Evolutionary conservation across 2,797 vertebrate species (phyloP), one percentile per base, ranked within the genome.

Genomic region (Myoxocephalus aenaeus): DNA sequence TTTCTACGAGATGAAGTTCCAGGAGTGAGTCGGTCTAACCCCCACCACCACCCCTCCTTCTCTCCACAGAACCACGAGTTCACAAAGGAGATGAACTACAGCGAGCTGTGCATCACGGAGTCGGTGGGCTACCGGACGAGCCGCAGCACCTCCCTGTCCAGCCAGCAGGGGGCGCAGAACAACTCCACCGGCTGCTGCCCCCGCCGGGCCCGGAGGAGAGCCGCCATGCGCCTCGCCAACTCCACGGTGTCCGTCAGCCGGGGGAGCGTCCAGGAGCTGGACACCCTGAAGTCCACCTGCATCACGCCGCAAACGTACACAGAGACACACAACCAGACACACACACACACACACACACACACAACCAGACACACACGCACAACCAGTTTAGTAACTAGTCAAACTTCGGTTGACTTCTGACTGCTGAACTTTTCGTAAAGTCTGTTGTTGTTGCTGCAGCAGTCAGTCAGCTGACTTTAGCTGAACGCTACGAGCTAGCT

Each of bases 141-240:
- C 83, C 95, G 96, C 67, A 97, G 97, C 93, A 97, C 97, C 2
- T 97, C 97, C 3, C 87, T 97, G 68, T 97, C 97, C 86, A 97
- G 96, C 90, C 97, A 97, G 72, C 92, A 96, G 93, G 96, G 93
- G 48, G 87, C 93, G 53, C 90, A 87, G 38, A 89, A 95, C 12
- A 95, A 95, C 32, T 96, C 96, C 44, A 92, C 89, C 0, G 91
- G 93, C 84, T 97, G 96, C 90, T 98, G 97, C 84, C 96, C 96
- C 3, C 95, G 96, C 29, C 93, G 96, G 8, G 90, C 92, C 81
- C 91, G 96, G 71, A 94, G 96, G 71, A 94, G 96, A 80, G 95
- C 96, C 61, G 96, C 96, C 90, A 96, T 97, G 84, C 93, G 96
- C 14, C 93, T 97, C 70, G 96, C 96, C 73, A 97, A 97, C 92